A percentile compares a stretch with the other conserved stretches of the same genome.
Conservation (phyloP, 2,797 vertebrate genomes). For the Yasuhikotakia modesta region DNA sequence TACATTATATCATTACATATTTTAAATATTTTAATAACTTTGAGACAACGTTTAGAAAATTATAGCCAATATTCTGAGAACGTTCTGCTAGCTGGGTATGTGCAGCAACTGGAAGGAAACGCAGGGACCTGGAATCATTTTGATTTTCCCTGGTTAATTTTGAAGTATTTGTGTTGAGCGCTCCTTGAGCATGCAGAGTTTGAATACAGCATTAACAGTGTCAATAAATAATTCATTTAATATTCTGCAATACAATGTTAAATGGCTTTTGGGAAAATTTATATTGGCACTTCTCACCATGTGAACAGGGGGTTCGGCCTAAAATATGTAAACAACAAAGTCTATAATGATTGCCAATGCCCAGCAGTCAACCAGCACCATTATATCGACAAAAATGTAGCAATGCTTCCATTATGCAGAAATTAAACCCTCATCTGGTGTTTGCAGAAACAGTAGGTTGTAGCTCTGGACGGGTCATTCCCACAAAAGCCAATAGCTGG, state of each 20-base stretch:
- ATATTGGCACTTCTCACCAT: neutral
- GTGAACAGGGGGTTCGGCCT: constrained; percentile 1
- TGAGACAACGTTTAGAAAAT: no score
- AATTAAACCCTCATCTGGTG: constrained; percentile 47
- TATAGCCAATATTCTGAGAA: no score
- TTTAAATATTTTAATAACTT: no score
- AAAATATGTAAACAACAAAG: constrained; percentile 26
- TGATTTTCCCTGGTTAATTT: neutral
- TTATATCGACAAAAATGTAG: constrained; percentile 22
- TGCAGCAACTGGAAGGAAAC: constrained; percentile 40
- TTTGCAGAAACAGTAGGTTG: constrained; percentile 41
- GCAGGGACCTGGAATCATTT: constrained; percentile 46
- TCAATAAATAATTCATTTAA: neutral
- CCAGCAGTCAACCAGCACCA: neutral
- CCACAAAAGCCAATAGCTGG: constrained; percentile 29
- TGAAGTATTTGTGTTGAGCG: neutral
- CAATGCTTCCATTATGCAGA: constrained; percentile 37
- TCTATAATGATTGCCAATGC: constrained; percentile 20
- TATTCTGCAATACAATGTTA: neutral
- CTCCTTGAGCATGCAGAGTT: neutral
- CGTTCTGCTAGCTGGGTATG: constrained; percentile 25
- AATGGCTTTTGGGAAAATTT: neutral
- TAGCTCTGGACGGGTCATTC: constrained; percentile 43
- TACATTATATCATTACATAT: no score
- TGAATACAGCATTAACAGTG: no score